phyloP scores from a whole-genome alignment of 2,113 vertebrate genomes.

The Galbula dea region DNA sequence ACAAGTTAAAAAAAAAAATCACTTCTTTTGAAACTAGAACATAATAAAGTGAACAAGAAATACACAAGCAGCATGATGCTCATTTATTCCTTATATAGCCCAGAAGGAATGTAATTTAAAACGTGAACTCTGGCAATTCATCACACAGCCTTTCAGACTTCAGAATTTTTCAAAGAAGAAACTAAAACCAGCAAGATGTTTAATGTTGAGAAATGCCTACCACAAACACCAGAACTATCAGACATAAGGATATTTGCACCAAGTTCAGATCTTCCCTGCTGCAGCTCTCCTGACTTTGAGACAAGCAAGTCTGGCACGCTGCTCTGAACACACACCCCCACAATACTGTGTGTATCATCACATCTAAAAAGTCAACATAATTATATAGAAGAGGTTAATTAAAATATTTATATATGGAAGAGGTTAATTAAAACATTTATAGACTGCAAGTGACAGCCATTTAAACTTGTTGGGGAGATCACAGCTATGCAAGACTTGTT shows the following conservation, averaged over 20 bases:
- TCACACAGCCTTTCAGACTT: not conserved
- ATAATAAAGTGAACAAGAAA: constrained; percentile 39
- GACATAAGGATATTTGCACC: not conserved
- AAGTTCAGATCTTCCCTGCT: not conserved
- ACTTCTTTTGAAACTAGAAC: constrained; percentile 30
- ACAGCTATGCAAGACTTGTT: not conserved
- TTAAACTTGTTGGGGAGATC: not conserved
- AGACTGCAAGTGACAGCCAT: not conserved
- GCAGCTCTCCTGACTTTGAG: not conserved
- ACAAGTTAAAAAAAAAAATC: not conserved
- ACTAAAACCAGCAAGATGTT: constrained; percentile 6
- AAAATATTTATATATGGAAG: not conserved
- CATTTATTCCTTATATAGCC: constrained; percentile 40
- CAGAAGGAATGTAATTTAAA: constrained; percentile 43
- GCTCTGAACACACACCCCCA: rapidly evolving
- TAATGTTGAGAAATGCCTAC: not conserved
- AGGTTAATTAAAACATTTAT: not conserved
- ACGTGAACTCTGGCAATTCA: constrained; percentile 45
- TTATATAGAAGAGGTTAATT: not conserved
- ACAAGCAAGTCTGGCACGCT: not conserved
- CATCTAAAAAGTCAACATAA: not conserved
- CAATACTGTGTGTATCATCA: not conserved
- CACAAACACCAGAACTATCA: not conserved
- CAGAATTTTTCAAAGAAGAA: constrained; percentile 19
- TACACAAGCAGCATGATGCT: constrained; percentile 29